Base-by-base conservation (phyloP, 2,113 vertebrate species). In the Climacteris rufus region DNA sequence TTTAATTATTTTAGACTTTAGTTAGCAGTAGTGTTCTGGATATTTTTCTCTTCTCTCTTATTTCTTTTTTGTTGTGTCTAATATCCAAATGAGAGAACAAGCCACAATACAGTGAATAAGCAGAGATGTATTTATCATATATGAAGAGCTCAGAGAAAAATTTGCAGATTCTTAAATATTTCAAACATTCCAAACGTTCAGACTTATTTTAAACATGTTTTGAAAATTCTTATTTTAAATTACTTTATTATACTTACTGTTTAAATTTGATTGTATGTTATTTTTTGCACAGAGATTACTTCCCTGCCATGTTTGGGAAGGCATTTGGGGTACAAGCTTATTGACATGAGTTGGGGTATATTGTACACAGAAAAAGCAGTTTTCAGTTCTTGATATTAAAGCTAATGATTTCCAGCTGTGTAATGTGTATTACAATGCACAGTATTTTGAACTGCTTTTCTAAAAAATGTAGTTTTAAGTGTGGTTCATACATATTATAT, bases 1-100 rank as follows among this genome's bases (percentile, higher is more conserved):
- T 89, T 89, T 33, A 80, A 2, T 89, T 76, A 7, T n/a, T 66
- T 95, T 35, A 90, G 25, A 16, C 37, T 95, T 95, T 95, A 66
- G 47, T 44, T 77, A 42, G 42, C 11, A 24, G 3, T 87, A 30
- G 5, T 82, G 53, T 75, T 86, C 37, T 94, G 80, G 57, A 24
- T 35, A 39, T 18, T 79, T 85, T 80, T 88, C 44, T 56, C 17
- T 14, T 44, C 27, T 59, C 7, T 81, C 37, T 11, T 16, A 11
- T 49, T 74, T 65, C 1, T 49, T 52, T 78, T 42, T 42, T 71
- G 56, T 3, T 74, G 4, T 45, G 14, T 92, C 17, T 50, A 59
- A 16, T n/a, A 31, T 45, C 28, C 68, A 35, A 50, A 45, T 37
- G 71, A 95, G 18, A 78, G 13, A 80, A 68, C 11, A 52, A 75